These are phyloP conservation scores for Dermolepida albohirtum DNA, from an alignment of 2,888 invertebrate genomes.

Conservation along the genomic window DNA sequence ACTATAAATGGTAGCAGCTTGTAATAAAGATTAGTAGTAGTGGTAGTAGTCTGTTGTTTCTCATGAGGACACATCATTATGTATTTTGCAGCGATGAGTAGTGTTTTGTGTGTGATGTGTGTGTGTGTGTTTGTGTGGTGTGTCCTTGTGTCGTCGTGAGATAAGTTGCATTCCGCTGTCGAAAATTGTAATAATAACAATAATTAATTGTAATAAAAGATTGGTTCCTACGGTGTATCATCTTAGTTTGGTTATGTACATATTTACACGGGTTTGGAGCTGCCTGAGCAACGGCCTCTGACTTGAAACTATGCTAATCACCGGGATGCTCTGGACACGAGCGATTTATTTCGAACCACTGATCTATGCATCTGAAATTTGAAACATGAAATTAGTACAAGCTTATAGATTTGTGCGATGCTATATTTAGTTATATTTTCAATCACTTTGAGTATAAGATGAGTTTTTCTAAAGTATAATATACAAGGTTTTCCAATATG, in stretches of 20 bases:
- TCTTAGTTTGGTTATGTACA: constrained; percentile 54
- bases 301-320: constrained; percentile 73
- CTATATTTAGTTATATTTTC: no score
- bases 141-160: not conserved
- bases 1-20: no score
- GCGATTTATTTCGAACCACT: constrained; percentile 99
- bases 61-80: no score
- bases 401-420: no score
- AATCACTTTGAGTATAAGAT: no score
- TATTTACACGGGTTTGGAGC: constrained; percentile 53
- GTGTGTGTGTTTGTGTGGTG: not conserved
- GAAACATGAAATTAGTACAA: no score
- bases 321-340: constrained; percentile 99
- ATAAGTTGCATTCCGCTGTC: not conserved
- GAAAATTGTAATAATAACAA: not conserved
- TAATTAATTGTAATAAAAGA: constrained; percentile 42
- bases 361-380: constrained; percentile 93
- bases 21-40: no score
- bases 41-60: no score
- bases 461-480: no score
- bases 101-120: no score
- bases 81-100: no score
- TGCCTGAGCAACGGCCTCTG: constrained; percentile 30
- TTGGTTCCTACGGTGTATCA: constrained; percentile 55
- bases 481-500: no score